Conservation (phyloP, 2,797 vertebrate species). For the Poeciliopsis gracilis region DNA sequence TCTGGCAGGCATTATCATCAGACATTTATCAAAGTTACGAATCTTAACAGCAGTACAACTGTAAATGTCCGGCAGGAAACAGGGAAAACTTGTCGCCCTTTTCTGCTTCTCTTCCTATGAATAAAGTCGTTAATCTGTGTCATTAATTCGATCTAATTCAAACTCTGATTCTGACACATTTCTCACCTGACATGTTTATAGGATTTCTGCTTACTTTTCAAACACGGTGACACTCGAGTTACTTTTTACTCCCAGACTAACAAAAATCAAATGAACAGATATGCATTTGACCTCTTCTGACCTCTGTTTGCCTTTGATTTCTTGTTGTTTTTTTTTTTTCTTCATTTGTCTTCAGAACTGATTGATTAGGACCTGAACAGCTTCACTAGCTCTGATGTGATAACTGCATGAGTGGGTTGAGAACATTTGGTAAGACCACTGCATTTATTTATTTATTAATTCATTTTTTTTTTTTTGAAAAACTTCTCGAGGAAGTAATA, state of each 20-base stretch:
- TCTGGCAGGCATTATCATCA: constrained; percentile 36
- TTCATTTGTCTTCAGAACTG: not conserved
- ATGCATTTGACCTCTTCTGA: not conserved
- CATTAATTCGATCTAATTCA: not conserved
- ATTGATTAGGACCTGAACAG: not conserved
- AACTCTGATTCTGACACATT: not conserved
- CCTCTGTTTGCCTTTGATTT: not conserved
- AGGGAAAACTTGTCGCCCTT: not conserved
- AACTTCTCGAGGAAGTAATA: constrained; percentile 28
- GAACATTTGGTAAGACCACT: not conserved
- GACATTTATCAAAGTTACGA: constrained; percentile 23
- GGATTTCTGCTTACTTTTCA: not conserved
- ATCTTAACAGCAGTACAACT: not conserved
- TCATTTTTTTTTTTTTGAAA: not conserved
- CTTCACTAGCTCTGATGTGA: constrained; percentile 13
- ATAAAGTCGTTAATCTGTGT: not conserved
- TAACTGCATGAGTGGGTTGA: constrained; percentile 28
- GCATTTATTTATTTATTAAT: not conserved
- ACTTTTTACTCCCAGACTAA: not conserved
- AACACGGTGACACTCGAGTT: not conserved
- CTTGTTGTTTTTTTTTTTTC: not conserved
- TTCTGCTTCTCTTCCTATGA: not conserved
- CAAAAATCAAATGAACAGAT: not conserved
- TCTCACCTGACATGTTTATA: not conserved
- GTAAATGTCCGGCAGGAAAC: not conserved